Percentiles rank a stretch among this genome's conserved stretches.
phyloP scores from a whole-genome alignment of 92 coral and sea anemone species.

The Palythoa grandis region DNA sequence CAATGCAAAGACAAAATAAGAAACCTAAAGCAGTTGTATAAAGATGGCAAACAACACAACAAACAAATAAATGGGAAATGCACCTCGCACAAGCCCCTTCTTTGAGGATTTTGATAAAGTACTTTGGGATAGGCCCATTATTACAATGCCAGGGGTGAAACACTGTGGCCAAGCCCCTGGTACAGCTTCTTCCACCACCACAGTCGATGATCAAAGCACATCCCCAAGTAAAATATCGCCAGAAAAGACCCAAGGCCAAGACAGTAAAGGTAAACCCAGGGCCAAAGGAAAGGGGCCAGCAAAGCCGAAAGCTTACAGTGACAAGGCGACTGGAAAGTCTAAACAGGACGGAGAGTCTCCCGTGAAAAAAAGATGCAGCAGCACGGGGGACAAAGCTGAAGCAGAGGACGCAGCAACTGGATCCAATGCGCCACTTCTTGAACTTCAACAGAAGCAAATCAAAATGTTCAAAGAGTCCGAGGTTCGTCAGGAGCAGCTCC shows the following conservation, averaged over 20 bases:
- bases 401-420: background rate
- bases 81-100: background rate
- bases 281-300: background rate
- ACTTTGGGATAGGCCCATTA: background rate
- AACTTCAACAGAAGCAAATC: background rate
- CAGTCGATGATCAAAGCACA: background rate
- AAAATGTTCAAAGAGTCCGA: background rate
- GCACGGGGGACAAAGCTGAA: background rate
- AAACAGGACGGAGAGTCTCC: background rate
- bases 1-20: background rate
- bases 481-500: too few relatives aligned
- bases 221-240: background rate
- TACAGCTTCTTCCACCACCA: background rate
- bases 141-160: too few relatives aligned
- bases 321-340: background rate
- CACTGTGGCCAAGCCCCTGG: background rate
- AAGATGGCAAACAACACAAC: background rate
- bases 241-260: background rate
- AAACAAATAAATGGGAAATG: background rate
- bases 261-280: background rate
- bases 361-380: background rate
- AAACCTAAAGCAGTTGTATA: background rate
- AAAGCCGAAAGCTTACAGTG: background rate
- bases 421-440: background rate
- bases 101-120: background rate